Evolutionary conservation across 1,140 invertebrate species (phyloP).

Genomic region (Drosophila suzukii): DNA sequence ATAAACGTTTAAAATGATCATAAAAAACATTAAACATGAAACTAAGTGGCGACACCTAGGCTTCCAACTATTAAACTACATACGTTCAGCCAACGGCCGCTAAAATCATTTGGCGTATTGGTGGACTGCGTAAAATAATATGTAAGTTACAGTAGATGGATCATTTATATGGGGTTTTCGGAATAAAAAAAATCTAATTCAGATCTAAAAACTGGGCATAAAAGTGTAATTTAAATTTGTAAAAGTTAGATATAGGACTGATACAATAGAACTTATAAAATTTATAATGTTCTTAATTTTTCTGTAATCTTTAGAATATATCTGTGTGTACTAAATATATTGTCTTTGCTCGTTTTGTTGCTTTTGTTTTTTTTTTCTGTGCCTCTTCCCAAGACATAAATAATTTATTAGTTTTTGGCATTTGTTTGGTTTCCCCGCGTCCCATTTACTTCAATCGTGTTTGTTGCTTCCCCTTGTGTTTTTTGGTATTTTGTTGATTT

Average conservation of each 20-base stretch:
- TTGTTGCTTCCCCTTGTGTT: not conserved
- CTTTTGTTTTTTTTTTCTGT: too few relatives aligned
- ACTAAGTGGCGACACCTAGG: not conserved
- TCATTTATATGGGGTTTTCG: not conserved
- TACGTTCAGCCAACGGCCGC: not conserved
- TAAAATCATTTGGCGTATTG: not conserved
- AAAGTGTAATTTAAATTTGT: not conserved
- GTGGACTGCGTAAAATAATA: not conserved
- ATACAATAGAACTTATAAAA: not conserved
- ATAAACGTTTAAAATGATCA: too few relatives aligned
- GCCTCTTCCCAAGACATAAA: not conserved
- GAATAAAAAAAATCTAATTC: not conserved
- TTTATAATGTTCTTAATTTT: not conserved
- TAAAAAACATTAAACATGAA: too few relatives aligned
- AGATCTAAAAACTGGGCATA: not conserved
- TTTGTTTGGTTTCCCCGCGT: conserved; percentile 24
- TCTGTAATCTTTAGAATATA: not conserved
- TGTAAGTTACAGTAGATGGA: not conserved
- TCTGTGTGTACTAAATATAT: not conserved
- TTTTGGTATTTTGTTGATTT: conserved; percentile 6
- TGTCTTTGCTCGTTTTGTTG: not conserved
- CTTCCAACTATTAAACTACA: not conserved
- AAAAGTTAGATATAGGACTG: not conserved
- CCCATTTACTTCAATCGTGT: conserved; percentile 1
- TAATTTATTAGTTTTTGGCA: conserved; percentile 5